Evolutionary conservation across 2,888 invertebrate genomes (phyloP).

Genomic region (Drosophila ezoana): DNA sequence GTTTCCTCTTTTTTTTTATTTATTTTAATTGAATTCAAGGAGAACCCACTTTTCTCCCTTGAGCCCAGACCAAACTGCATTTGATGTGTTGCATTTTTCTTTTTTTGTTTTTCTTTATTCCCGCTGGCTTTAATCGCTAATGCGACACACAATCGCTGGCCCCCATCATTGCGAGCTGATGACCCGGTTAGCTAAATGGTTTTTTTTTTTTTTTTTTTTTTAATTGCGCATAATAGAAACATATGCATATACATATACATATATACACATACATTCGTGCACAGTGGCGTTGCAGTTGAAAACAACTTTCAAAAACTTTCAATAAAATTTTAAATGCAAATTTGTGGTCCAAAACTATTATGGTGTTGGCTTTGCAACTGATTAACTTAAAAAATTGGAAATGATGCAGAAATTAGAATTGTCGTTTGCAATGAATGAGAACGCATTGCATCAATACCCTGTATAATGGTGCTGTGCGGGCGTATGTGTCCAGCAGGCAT

Average conservation of each 20-base stretch:
- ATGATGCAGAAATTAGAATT: background rate
- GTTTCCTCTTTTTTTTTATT: constrained; percentile 13
- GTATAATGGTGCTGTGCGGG: too few species aligned
- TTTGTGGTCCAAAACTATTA: background rate
- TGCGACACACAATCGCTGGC: constrained; percentile 47
- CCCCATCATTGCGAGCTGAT: constrained; percentile 44
- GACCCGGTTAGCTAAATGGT: constrained; percentile 55
- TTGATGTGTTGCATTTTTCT: constrained; percentile 24
- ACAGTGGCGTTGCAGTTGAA: background rate
- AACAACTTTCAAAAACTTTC: constrained; percentile 3
- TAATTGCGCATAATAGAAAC: constrained; percentile 18
- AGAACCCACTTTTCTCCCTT: background rate
- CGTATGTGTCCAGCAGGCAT: too few species aligned
- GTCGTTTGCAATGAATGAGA: background rate
- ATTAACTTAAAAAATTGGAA: background rate
- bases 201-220: constrained; percentile 16
- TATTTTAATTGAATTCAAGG: constrained; percentile 3
- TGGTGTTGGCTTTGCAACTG: too few species aligned
- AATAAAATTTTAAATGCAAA: background rate
- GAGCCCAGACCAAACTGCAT: constrained; percentile 29
- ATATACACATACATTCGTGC: background rate
- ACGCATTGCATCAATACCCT: too few species aligned
- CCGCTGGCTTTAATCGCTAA: constrained; percentile 43
- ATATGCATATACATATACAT: background rate
- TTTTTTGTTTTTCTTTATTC: background rate